These are phyloP conservation scores for Eretmochelys imbricata DNA, from an alignment of 2,113 vertebrate species.

Conservation along the genomic window DNA sequence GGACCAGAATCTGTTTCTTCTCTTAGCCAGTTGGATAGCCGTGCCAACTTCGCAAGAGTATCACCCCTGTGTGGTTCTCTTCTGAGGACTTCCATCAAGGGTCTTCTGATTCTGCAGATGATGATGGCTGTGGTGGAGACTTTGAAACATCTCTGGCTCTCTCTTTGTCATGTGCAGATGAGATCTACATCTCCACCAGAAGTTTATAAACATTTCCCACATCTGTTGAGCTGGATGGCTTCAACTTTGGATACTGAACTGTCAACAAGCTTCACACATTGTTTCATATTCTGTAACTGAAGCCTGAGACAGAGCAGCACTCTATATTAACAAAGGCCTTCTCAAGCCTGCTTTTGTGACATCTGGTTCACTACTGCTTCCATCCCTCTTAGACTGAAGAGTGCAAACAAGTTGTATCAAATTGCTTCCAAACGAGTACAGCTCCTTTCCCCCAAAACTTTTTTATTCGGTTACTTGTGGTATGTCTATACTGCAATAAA, in stretches of 20 bases:
- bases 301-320: not conserved
- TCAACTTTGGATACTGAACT: constrained; percentile 21
- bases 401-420: not conserved
- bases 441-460: not conserved
- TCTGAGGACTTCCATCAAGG: not conserved
- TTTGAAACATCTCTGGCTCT: not conserved
- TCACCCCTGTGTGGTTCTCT: not conserved
- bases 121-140: not conserved
- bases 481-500: not conserved
- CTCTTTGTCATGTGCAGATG: constrained; percentile 26
- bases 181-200: not conserved
- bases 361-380: not conserved
- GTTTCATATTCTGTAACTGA: constrained; percentile 37
- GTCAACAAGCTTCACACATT: not conserved
- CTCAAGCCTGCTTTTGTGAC: not conserved
- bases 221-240: constrained; percentile 30
- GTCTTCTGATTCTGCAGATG: not conserved
- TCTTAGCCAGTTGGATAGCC: not conserved
- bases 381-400: not conserved
- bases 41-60: not conserved
- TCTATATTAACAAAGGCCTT: not conserved
- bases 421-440: not conserved
- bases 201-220: not conserved
- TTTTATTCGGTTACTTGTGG: not conserved
- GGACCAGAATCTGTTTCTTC: not conserved